Evolutionary conservation across 2,888 invertebrate species (phyloP).

Genomic region (Rhagium mordax): DNA sequence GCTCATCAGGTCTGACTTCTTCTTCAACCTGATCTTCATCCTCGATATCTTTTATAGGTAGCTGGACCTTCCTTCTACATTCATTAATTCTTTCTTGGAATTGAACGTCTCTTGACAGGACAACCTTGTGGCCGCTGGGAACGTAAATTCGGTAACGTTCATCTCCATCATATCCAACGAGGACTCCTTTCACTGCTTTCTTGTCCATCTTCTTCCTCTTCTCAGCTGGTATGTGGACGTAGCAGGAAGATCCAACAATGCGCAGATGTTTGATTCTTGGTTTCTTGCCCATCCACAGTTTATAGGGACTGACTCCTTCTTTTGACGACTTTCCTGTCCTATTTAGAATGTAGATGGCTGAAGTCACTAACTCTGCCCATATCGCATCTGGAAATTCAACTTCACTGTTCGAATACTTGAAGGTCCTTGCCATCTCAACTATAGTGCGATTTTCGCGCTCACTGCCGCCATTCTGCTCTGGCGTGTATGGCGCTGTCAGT

Average conservation of each 20-base stretch:
- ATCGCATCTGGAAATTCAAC: background rate
- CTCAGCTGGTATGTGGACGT: slow-evolving; percentile 7
- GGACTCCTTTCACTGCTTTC: slow-evolving; percentile 53
- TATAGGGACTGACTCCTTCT: slow-evolving; percentile 51
- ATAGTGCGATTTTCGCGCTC: slow-evolving; percentile 54
- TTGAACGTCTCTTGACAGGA: no score
- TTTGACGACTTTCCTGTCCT: slow-evolving; percentile 52
- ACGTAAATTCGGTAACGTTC: no score
- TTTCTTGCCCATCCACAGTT: slow-evolving; percentile 54
- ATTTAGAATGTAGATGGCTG: slow-evolving; percentile 51
- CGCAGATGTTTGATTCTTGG: slow-evolving; percentile 51
- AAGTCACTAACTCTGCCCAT: slow-evolving; percentile 45
- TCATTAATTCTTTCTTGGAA: no score
- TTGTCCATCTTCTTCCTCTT: slow-evolving; percentile 56
- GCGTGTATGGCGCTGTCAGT: background rate
- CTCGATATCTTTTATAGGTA: no score
- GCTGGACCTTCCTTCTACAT: no score
- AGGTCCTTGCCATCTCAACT: slow-evolving; percentile 56
- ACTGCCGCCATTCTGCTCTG: slow-evolving; percentile 32
- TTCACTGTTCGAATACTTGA: slow-evolving; percentile 55
- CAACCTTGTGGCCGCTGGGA: no score
- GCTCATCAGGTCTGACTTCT: no score
- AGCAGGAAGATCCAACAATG: slow-evolving; percentile 49
- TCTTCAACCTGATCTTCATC: no score
- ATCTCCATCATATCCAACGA: slow-evolving; percentile 57